A percentile compares a stretch with the other conserved stretches of the same genome.
These are phyloP conservation scores for Electrona antarctica DNA, from an alignment of 2,113 vertebrate genomes.

Conservation along the genomic window DNA sequence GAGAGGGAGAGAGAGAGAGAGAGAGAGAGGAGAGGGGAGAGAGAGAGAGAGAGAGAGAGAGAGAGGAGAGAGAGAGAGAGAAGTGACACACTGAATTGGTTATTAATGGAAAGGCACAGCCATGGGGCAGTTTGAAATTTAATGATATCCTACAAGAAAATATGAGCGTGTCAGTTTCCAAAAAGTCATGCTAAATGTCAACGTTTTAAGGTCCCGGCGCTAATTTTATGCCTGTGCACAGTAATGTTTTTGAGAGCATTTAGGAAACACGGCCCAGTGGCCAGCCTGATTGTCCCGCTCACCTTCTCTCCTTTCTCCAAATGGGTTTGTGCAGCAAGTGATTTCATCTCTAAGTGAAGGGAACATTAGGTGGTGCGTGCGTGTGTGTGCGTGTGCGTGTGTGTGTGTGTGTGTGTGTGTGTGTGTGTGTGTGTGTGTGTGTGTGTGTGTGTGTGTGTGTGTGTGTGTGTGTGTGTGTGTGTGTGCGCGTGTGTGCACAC, in stretches of 20 bases:
- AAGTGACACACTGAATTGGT: constrained; percentile 99
- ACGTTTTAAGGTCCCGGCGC: constrained; percentile 98
- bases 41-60: constrained; percentile 10
- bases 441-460: too few species aligned
- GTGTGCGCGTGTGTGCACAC: constrained; percentile 71
- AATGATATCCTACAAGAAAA: constrained; percentile 99
- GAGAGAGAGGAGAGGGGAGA: constrained; percentile 43
- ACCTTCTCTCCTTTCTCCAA: constrained; percentile 97
- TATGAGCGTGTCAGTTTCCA: constrained; percentile 99
- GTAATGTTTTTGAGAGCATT: constrained; percentile 99
- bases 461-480: too few species aligned
- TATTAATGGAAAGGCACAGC: constrained; percentile 99
- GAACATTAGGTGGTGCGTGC: constrained; percentile 89
- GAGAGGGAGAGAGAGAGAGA: constrained; percentile 30
- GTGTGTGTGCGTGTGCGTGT: too few species aligned
- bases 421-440: too few species aligned
- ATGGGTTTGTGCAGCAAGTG: constrained; percentile 99
- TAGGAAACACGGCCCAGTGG: constrained; percentile 99
- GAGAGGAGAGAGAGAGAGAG: not conserved
- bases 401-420: too few species aligned
- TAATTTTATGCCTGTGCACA: constrained; percentile 99
- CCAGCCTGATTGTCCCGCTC: constrained; percentile 99
- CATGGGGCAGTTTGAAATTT: constrained; percentile 99
- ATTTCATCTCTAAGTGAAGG: constrained; percentile 99
- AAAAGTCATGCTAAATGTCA: constrained; percentile 99